Conservation (phyloP, 2,797 vertebrate genomes). For the Petrocephalus schoutedeni region DNA sequence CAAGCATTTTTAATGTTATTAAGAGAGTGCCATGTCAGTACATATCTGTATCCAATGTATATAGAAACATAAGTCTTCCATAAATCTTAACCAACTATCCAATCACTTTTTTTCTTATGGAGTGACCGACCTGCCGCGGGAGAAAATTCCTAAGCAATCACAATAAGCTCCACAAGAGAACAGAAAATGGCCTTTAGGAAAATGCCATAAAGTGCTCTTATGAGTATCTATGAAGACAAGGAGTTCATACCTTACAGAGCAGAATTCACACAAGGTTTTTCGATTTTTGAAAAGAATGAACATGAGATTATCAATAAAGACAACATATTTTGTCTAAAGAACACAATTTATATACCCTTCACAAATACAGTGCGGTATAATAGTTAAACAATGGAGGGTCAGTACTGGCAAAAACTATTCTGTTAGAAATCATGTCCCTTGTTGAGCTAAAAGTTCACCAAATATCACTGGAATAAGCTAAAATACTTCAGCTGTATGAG, state of each 20-base stretch:
- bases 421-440: neutral
- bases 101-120: neutral
- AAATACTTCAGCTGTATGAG: neutral
- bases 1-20: neutral
- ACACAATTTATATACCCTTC: neutral
- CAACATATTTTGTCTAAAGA: neutral
- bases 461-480: neutral
- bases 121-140: neutral
- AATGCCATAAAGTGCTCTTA: neutral
- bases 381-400: neutral
- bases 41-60: neutral
- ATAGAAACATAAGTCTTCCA: neutral
- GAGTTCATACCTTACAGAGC: neutral
- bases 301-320: neutral
- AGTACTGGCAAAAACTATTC: neutral
- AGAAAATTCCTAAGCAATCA: neutral
- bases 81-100: neutral
- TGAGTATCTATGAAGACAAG: neutral
- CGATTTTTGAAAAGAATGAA: neutral
- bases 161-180: neutral
- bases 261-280: neutral
- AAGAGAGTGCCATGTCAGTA: neutral
- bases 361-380: neutral
- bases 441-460: neutral
- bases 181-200: slow-evolving; percentile 18